Evolutionary conservation across 2,113 vertebrate species (phyloP).

Genomic region (Brachypodius melanocephalos): DNA sequence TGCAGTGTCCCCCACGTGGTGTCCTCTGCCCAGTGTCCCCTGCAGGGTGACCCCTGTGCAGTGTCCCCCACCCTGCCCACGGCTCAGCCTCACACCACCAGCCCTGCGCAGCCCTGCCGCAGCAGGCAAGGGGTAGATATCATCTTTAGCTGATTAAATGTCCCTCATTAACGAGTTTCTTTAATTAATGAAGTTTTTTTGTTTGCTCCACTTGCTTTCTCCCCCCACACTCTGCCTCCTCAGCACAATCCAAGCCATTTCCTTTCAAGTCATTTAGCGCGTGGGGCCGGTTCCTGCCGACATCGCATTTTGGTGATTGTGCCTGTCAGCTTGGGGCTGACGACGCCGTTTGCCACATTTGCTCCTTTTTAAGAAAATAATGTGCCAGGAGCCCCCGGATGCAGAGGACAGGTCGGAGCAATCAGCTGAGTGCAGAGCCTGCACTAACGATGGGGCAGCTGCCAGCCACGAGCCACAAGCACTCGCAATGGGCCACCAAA

Average conservation of each 20-base stretch:
- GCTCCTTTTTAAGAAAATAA: constrained; percentile 18
- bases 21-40: not conserved
- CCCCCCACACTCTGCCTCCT: constrained; percentile 73
- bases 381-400: not conserved
- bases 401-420: not conserved
- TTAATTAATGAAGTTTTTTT: constrained; percentile 80
- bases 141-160: constrained; percentile 78
- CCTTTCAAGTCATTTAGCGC: constrained; percentile 67
- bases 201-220: constrained; percentile 75
- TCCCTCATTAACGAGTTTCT: constrained; percentile 79
- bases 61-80: not conserved
- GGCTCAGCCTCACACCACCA: not conserved
- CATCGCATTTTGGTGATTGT: constrained; percentile 70
- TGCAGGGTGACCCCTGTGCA: rapidly evolving
- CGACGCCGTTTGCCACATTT: constrained; percentile 59
- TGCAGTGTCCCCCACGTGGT: not conserved
- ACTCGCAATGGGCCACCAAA: rapidly evolving
- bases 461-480: not conserved
- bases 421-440: not conserved
- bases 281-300: constrained; percentile 70
- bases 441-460: rapidly evolving
- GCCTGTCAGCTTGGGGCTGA: constrained; percentile 67
- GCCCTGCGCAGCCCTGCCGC: not conserved
- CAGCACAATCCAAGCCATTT: constrained; percentile 76
- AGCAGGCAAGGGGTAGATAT: constrained; percentile 46